Evolutionary conservation across 2,888 invertebrate species (phyloP).

Genomic region (Cistogaster globosa): DNA sequence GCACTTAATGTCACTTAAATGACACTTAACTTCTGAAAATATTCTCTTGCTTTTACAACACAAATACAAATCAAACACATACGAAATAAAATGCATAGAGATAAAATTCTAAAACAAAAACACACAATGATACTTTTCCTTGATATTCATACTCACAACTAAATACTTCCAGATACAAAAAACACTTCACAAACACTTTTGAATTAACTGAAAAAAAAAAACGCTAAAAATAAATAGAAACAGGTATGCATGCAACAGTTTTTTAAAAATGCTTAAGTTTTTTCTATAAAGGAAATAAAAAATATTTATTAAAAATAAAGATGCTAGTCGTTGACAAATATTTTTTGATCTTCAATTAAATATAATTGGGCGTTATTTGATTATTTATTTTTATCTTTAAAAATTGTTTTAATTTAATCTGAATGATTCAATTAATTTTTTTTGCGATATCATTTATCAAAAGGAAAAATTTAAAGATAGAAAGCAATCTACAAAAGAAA

Average conservation of each 20-base stretch:
- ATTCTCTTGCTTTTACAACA: slow-evolving; percentile 1
- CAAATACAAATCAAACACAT: slow-evolving; percentile 1
- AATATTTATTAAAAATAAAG: too few species aligned
- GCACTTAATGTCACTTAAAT: slow-evolving; percentile 58
- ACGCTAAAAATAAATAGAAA: neutral
- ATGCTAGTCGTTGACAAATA: too few species aligned
- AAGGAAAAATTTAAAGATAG: too few species aligned
- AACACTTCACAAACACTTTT: slow-evolving; percentile 27
- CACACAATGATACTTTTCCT: neutral
- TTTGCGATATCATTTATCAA: too few species aligned
- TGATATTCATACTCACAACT: slow-evolving; percentile 17
- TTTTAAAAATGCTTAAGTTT: neutral
- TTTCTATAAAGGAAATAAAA: too few species aligned
- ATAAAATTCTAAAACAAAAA: slow-evolving; percentile 20
- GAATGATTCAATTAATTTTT: too few species aligned
- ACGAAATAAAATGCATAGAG: neutral
- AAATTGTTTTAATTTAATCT: too few species aligned
- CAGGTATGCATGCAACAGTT: neutral
- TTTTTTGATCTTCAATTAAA: too few species aligned
- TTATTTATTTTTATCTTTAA: too few species aligned
- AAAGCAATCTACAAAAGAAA: too few species aligned
- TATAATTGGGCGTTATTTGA: too few species aligned
- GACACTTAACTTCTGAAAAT: slow-evolving; percentile 41
- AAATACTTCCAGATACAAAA: slow-evolving; percentile 1
- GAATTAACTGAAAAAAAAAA: too few species aligned